Percentiles rank a stretch among this genome's conserved stretches.
Evolutionary conservation across 1,140 invertebrate genomes (phyloP).

Genomic region (Bombus pyrosoma): DNA sequence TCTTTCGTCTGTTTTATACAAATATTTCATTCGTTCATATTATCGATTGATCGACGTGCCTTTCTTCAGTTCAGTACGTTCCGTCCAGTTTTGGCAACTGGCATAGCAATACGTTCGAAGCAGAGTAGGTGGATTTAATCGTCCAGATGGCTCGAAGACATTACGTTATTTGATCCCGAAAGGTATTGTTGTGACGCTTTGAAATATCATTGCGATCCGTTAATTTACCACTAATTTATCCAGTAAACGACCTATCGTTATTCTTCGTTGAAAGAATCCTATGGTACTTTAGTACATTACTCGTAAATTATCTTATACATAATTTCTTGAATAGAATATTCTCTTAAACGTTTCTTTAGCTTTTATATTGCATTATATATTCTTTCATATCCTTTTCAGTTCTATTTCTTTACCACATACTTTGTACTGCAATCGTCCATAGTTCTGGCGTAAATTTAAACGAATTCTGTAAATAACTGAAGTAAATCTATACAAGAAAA

Average conservation of each 20-base stretch:
- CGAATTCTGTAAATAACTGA: background rate
- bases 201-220: background rate
- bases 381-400: too few relatives aligned
- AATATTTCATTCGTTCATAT: background rate
- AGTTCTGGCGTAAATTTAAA: too few relatives aligned
- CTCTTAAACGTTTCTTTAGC: too few relatives aligned
- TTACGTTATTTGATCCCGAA: background rate
- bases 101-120: background rate
- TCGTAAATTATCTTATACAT: too few relatives aligned
- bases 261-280: background rate
- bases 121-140: conserved; percentile 26
- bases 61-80: background rate
- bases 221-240: background rate
- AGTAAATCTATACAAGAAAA: background rate
- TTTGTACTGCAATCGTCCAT: background rate
- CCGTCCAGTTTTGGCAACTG: conserved; percentile 14
- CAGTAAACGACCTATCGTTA: background rate
- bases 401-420: too few relatives aligned
- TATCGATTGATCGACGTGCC: conserved; percentile 1
- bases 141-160: conserved; percentile 1
- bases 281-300: too few relatives aligned
- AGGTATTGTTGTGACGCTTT: background rate
- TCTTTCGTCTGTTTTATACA: background rate
- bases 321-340: background rate
- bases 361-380: too few relatives aligned